phyloP scores from a whole-genome alignment of 2,797 vertebrate species.

The Acipenser transmontanus region DNA sequence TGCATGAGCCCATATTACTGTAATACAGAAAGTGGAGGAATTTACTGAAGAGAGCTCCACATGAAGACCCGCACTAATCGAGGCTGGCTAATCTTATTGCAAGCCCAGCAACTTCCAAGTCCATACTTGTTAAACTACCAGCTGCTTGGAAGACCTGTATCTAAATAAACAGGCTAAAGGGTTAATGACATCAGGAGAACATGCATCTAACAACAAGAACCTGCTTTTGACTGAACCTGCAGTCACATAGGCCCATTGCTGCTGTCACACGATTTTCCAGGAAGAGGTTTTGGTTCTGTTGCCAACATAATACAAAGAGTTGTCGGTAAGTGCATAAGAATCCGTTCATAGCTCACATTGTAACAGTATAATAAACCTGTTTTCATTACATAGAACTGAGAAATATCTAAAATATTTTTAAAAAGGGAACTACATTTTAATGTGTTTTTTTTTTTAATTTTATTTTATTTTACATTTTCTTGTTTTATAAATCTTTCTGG shows the following conservation, averaged over 20 bases:
- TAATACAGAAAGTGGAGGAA: slow-evolving; percentile 65
- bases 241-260: slow-evolving; percentile 50
- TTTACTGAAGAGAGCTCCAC: slow-evolving; percentile 59
- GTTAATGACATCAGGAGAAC: slow-evolving; percentile 58
- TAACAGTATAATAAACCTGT: slow-evolving; percentile 51
- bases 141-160: slow-evolving; percentile 70
- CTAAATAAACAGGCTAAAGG: slow-evolving; percentile 61
- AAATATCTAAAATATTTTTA: slow-evolving; percentile 24
- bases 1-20: slow-evolving; percentile 75
- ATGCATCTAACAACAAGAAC: slow-evolving; percentile 47
- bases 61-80: slow-evolving; percentile 58
- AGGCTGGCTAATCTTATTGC: slow-evolving; percentile 52
- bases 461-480: slow-evolving; percentile 9
- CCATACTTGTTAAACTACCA: slow-evolving; percentile 62
- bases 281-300: slow-evolving; percentile 46
- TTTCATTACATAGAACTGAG: slow-evolving; percentile 33
- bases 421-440: slow-evolving; percentile 9
- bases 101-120: slow-evolving; percentile 57
- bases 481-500: slow-evolving; percentile 26
- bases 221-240: slow-evolving; percentile 74
- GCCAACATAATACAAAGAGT: slow-evolving; percentile 45
- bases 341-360: slow-evolving; percentile 53
- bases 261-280: slow-evolving; percentile 18
- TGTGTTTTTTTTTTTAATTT: slow-evolving; percentile 11
- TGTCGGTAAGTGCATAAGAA: slow-evolving; percentile 55